Evolutionary conservation across 2,113 vertebrate genomes (phyloP).

Genomic region (Plestiodon gilberti): DNA sequence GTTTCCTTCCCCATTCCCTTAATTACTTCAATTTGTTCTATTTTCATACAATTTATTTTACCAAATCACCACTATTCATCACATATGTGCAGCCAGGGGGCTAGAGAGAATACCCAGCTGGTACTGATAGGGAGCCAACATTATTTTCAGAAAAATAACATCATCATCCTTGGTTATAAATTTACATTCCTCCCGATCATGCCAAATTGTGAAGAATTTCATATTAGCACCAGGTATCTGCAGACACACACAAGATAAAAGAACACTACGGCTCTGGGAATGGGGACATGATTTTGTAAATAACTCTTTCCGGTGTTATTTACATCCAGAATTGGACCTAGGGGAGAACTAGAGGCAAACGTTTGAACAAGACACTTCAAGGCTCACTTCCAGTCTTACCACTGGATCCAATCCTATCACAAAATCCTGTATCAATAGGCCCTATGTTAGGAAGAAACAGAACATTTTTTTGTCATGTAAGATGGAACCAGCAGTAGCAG

Average conservation of each 20-base stretch:
- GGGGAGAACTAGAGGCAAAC: neutral
- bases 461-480: neutral
- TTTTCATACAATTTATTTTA: slow-evolving; percentile 53
- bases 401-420: neutral
- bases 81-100: slow-evolving; percentile 27
- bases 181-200: neutral
- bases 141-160: slow-evolving; percentile 34
- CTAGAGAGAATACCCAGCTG: slow-evolving; percentile 43
- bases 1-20: slow-evolving; percentile 51
- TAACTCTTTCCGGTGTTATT: neutral
- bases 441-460: neutral
- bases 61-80: slow-evolving; percentile 45
- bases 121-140: slow-evolving; percentile 7
- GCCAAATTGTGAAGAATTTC: neutral
- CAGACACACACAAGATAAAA: neutral
- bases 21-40: slow-evolving; percentile 61
- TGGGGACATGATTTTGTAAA: neutral
- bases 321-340: neutral
- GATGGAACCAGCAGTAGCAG: neutral
- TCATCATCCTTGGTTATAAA: neutral
- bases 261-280: neutral
- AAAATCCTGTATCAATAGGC: neutral
- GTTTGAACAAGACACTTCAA: neutral
- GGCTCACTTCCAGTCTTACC: neutral
- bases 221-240: neutral